Evolutionary conservation across 2,888 invertebrate genomes (phyloP), one percentile per base, ranked within the genome.

Genomic region (Pachydiplax longipennis): DNA sequence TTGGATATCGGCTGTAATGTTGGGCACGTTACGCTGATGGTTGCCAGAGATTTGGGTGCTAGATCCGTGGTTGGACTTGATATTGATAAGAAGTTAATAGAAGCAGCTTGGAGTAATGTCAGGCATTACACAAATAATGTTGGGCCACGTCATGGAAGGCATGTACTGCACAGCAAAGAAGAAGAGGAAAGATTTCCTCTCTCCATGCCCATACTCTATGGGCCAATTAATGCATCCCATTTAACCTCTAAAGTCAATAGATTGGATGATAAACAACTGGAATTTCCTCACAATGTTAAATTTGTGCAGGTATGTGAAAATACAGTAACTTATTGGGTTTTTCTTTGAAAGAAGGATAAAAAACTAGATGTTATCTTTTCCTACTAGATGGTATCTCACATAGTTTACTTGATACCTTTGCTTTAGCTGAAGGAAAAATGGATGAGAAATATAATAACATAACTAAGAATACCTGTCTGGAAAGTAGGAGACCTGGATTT

Each of bases 1-100:
- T 95, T 99, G 92, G 99, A 99, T 93, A 97, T 99, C 93, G 99
- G 99, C 25, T 99, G 99, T 94, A 99, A 99, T 94, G 97, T 98
- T 91, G 99, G 99, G 0, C 98, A 99, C 93, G 96, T 99, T 92
- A 98, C 99, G 15, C 95, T 99, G 80, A 96, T 97, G 0, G 96
- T 99, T 90, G 99, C 98, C 0, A 95, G 97, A 92, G 97, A 98
- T 93, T 96, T 98, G 92, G 95, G 96, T 61, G 99, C 99, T 3
- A 96, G 96, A 92, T 97, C 97, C 92, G 97, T 99, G 91, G 95
- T 97, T 91, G 99, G 99, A 91, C 97, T 99, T 92, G 99, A 99
- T 94, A 99, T 99, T 92, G 99, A 99, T 95, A 95, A 96, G 40
- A 96, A 96, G 92, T 95, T 99, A 92, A 97, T 99, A 90, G 95